Evolutionary conservation across 1,140 invertebrate genomes (phyloP), one percentile per base, ranked within the genome.

Genomic region (Drosophila bocki): DNA sequence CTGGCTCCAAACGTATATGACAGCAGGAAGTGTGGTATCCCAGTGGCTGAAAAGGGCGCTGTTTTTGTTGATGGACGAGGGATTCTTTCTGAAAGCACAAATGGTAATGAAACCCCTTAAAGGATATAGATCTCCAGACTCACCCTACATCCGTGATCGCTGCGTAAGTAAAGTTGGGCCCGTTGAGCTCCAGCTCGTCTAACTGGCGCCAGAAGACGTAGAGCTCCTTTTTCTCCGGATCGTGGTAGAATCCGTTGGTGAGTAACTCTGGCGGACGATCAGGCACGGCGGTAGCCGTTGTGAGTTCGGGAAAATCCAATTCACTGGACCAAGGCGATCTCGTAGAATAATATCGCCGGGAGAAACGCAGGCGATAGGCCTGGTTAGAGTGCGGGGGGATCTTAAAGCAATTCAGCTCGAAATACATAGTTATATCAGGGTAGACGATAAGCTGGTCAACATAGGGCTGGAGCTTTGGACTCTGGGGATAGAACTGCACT

Each of bases 201-300:
- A 60, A 13, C 5, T 60, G 56, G 3, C 2, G 9, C 56, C 56
- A 58, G 37, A 39, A 42, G 3, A 58, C 56, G n/a, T 32, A 42
- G 7, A 58, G 39, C 19, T 58, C 11, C 26, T 32, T 7, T 7
- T 13, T 29, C 12, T 58, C 37, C n/a, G 56, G 11, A 5, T 32
- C 56, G 26, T 58, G 11, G 3, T 17, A 42, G 9, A 44, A 44
- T 44, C 56, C 56, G 7, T 58, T 58, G 22, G 26, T n/a, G 5
- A 58, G 15, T 13, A 58, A 2, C 39, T 44, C 7, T 2, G 56
- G 56, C 0, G 56, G 39, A 7, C 37, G 39, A 13, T 29, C n/a
- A 26, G 56, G 56, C 8, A 58, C 3, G 0, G 6, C 1, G 15
- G 37, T 15, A 7, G 2, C 3, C 39, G 22, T 42, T 17, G 19